phyloP scores from a whole-genome alignment of 2,113 vertebrate species.

The Hipposideros armiger region DNA sequence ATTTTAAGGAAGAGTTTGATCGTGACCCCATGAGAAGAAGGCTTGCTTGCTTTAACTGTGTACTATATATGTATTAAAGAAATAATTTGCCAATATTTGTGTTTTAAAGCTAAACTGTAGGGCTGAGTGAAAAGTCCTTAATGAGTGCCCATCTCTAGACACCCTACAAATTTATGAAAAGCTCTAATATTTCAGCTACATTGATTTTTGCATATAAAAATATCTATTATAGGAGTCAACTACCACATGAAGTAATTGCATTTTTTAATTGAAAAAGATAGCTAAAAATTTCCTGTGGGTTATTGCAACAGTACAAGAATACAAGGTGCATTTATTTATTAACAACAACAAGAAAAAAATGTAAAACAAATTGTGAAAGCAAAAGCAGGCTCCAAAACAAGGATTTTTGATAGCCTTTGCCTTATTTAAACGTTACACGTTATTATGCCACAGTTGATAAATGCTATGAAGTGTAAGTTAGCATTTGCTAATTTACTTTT shows the following conservation, averaged over 20 bases:
- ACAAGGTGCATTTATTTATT: conserved; percentile 88
- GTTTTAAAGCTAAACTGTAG: conserved; percentile 57
- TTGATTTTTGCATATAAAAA: conserved; percentile 89
- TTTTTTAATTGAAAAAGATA: conserved; percentile 88
- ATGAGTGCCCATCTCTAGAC: conserved; percentile 67
- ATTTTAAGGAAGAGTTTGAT: neutral
- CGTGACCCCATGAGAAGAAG: neutral
- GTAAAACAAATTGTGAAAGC: conserved; percentile 86
- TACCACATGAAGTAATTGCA: conserved; percentile 85
- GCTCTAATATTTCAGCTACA: conserved; percentile 69
- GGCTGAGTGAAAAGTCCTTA: neutral
- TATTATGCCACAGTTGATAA: conserved; percentile 81
- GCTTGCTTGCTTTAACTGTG: conserved; percentile 71
- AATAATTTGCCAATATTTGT: conserved; percentile 77
- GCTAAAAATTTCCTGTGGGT: conserved; percentile 87
- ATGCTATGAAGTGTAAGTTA: conserved; percentile 82
- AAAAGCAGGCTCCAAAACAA: conserved; percentile 87
- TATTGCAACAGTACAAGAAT: conserved; percentile 89
- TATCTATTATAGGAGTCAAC: conserved; percentile 85
- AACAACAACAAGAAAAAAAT: conserved; percentile 82
- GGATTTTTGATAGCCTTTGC: conserved; percentile 76
- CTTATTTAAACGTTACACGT: conserved; percentile 81
- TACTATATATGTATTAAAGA: conserved; percentile 75
- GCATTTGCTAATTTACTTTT: conserved; percentile 81
- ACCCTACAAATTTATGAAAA: conserved; percentile 72